phyloP scores from a whole-genome alignment of 2,113 vertebrate species.

The Spermophilus dauricus region DNA sequence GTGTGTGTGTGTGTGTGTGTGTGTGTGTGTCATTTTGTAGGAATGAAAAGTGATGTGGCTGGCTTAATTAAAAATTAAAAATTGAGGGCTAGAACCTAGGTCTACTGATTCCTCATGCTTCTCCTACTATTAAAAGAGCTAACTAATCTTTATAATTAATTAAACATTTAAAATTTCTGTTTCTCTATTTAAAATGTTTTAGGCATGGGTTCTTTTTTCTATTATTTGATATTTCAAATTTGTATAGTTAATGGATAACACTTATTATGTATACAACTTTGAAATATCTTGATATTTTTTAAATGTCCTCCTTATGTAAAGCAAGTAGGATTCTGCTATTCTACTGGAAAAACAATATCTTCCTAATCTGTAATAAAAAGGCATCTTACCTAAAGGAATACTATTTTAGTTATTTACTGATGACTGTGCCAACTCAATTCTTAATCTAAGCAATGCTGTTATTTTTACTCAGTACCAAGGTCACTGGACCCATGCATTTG shows the following conservation, averaged over 20 bases:
- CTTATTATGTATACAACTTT: neutral
- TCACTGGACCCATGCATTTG: neutral
- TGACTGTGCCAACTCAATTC: neutral
- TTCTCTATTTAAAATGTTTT: neutral
- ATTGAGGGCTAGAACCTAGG: neutral
- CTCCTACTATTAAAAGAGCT: neutral
- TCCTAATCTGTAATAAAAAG: neutral
- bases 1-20: neutral
- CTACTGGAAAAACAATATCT: neutral
- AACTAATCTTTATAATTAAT: neutral
- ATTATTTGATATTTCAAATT: neutral
- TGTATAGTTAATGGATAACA: neutral
- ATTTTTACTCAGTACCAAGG: neutral
- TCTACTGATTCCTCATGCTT: neutral
- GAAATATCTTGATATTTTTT: constrained; percentile 2
- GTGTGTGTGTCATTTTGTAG: neutral
- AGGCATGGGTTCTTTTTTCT: neutral
- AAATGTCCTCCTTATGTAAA: neutral
- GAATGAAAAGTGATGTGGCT: neutral
- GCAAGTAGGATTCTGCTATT: neutral
- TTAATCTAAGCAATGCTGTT: constrained; percentile 28
- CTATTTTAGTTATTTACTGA: constrained; percentile 28
- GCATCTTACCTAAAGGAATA: constrained; percentile 24
- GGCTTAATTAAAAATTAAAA: neutral
- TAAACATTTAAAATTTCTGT: neutral